phyloP scores from a whole-genome alignment of 2,797 vertebrate species.

The Vespertilio murinus region DNA sequence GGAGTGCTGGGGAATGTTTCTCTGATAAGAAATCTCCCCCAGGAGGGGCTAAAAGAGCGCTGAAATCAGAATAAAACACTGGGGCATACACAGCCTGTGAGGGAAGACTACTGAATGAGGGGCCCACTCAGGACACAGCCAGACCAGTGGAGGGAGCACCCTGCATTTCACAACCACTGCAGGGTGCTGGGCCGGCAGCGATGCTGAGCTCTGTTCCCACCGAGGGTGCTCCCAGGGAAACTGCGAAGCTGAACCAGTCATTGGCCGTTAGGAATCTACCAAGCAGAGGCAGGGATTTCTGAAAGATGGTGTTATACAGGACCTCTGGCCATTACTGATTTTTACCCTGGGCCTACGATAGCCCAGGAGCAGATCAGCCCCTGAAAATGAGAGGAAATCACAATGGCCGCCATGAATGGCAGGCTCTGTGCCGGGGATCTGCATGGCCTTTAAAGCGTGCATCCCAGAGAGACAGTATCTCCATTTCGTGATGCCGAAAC shows the following conservation, averaged over 20 bases:
- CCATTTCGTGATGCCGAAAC: neutral
- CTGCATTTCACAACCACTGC: neutral
- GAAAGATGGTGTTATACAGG: neutral
- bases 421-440: neutral
- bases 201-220: neutral
- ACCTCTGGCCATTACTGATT: neutral
- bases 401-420: neutral
- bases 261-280: neutral
- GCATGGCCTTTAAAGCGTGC: neutral
- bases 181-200: neutral
- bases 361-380: neutral
- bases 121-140: neutral
- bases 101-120: neutral
- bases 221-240: neutral
- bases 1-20: neutral
- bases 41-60: neutral
- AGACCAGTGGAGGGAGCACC: neutral
- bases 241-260: neutral
- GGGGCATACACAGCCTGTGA: neutral
- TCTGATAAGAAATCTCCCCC: neutral
- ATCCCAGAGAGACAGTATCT: neutral
- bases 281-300: neutral
- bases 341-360: neutral
- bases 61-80: slow-evolving; percentile 35
- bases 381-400: slow-evolving; percentile 21